These are phyloP conservation scores for Crematogaster levior DNA, from an alignment of 2,888 invertebrate genomes.

Conservation along the genomic window DNA sequence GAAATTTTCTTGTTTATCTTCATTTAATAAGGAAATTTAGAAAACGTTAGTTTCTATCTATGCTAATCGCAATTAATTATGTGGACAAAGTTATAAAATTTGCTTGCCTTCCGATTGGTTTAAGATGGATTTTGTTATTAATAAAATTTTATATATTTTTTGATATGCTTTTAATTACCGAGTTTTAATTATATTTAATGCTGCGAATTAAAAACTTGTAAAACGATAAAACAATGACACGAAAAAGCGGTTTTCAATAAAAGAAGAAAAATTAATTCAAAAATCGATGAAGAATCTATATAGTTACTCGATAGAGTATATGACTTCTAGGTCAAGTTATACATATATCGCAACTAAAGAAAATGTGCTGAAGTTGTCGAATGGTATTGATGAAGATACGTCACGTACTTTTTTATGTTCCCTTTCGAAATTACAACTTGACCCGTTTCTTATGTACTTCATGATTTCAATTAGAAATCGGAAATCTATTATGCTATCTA, in stretches of 20 bases:
- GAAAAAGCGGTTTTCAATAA: neutral
- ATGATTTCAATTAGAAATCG: constrained; percentile 18
- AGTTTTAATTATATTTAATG: constrained; percentile 20
- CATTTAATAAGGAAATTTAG: neutral
- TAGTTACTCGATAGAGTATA: neutral
- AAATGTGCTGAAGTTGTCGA: neutral
- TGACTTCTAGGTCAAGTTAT: neutral
- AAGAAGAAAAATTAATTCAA: neutral
- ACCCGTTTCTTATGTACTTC: neutral
- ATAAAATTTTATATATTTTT: neutral
- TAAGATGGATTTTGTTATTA: neutral
- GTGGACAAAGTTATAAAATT: no score
- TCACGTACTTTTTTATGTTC: neutral
- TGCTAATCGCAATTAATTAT: neutral
- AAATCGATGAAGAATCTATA: neutral
- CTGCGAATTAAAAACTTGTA: neutral
- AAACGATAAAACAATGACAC: neutral
- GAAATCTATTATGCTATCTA: neutral
- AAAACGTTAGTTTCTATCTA: neutral
- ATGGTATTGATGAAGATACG: neutral
- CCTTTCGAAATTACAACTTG: neutral
- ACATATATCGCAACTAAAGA: neutral
- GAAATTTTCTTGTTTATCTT: no score
- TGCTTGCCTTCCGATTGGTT: neutral
- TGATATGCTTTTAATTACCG: no score